Evolutionary conservation across 1,140 invertebrate genomes (phyloP).

Genomic region (Euura lappo): DNA sequence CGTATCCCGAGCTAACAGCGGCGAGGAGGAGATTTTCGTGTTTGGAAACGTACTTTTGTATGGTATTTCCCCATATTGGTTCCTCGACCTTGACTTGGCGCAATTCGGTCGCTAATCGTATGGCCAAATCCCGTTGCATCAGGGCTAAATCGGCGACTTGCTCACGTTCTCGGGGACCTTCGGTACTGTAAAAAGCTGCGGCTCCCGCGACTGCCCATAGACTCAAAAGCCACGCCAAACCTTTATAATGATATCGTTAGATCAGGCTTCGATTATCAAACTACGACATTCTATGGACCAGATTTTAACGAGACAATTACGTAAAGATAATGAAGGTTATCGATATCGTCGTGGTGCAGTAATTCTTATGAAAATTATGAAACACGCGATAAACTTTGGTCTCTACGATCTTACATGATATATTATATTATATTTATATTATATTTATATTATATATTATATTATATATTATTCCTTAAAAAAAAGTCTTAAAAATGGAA

Average conservation of each 20-base stretch:
- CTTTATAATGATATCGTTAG: slow-evolving; percentile 31
- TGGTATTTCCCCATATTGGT: slow-evolving; percentile 59
- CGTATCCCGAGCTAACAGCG: slow-evolving; percentile 64
- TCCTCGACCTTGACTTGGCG: slow-evolving; percentile 56
- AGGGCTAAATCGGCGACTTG: slow-evolving; percentile 58
- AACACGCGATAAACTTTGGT: too few relatives aligned
- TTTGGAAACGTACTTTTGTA: slow-evolving; percentile 60
- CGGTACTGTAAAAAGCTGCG: slow-evolving; percentile 64
- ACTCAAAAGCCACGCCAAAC: slow-evolving; percentile 60
- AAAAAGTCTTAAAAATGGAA: too few relatives aligned
- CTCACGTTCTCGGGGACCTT: slow-evolving; percentile 63
- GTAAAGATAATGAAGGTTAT: too few relatives aligned
- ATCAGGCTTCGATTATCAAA: too few relatives aligned
- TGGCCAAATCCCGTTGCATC: slow-evolving; percentile 60
- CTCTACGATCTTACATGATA: too few relatives aligned
- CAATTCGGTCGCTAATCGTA: slow-evolving; percentile 61
- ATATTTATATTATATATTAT: too few relatives aligned
- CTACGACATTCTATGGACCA: too few relatives aligned
- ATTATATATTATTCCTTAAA: too few relatives aligned
- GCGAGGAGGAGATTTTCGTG: slow-evolving; percentile 63
- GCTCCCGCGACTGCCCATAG: slow-evolving; percentile 66
- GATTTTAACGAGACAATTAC: too few relatives aligned
- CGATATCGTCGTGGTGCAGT: too few relatives aligned
- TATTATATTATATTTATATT: too few relatives aligned
- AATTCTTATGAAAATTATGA: too few relatives aligned